Evolutionary conservation across 2,113 vertebrate genomes (phyloP), one percentile per base, ranked within the genome.

Genomic region (Actenoides lindsayi): DNA sequence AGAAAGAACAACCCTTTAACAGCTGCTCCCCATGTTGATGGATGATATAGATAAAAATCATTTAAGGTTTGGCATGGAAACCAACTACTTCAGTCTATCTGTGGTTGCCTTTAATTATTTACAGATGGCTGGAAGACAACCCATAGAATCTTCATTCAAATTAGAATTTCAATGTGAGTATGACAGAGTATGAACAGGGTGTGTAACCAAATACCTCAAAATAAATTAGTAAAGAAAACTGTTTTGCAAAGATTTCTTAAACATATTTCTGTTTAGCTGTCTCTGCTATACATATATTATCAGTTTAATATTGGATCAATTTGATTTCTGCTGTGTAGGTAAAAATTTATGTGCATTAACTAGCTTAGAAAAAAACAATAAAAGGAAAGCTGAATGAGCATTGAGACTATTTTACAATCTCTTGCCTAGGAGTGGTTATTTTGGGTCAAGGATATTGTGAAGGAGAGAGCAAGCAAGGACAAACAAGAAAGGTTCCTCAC

Each of bases 391-490:
- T 95, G 80, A 93, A 92, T 84, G 83, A 96, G 44, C 73, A 82
- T 9, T 76, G 69, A 91, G 73, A 28, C 53, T 79, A 20, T 78
- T 93, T 89, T 87, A 82, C 86, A 41, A 11, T 65, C 62, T 91
- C 20, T 54, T 84, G 44, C 42, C 69, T 76, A 60, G 48, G 25
- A 95, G 37, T 79, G 42, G 69, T 94, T 92, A 87, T 81, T 94
- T 96, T 90, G 48, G 96, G 94, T 97, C 92, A 97, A 96, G 94
- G 95, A 54, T 92, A 79, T 82, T 75, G 39, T 94, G 44, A 95
- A 95, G 89, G 77, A 91, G 39, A 94, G 80, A 82, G 77, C 91
- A 96, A 91, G 51, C 89, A 96, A 96, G 91, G 89, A 95, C 91
- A 87, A 91, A 94, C 76, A 94, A 84, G 76, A 90, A 95, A 89